Percentiles rank a stretch among this genome's conserved stretches.
phyloP scores from a whole-genome alignment of 2,797 vertebrate genomes.

The Galago senegalensis region DNA sequence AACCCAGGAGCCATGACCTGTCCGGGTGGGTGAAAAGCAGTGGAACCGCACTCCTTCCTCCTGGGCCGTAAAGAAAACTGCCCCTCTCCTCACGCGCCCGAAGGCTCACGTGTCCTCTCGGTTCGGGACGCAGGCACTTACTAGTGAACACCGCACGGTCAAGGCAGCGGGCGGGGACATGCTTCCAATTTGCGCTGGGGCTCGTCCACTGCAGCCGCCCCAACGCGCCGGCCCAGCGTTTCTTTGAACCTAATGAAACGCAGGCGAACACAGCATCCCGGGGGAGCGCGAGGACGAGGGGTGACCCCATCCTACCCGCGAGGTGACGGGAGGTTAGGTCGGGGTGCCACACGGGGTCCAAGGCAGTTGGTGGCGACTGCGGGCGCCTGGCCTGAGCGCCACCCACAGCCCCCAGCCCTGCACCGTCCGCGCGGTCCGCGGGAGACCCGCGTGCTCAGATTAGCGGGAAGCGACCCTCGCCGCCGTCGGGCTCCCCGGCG shows the following conservation, averaged over 20 bases:
- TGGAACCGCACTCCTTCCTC: not conserved
- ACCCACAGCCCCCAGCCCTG: not conserved
- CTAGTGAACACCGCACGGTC: not conserved
- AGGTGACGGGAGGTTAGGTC: not conserved
- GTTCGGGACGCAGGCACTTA: conserved; percentile 77
- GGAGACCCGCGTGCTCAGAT: conserved; percentile 58
- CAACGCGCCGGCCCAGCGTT: not conserved
- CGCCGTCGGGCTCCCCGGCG: not conserved
- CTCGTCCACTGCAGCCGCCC: not conserved
- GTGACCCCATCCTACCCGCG: not conserved
- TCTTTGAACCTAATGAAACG: conserved; percentile 36
- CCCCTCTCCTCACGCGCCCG: not conserved
- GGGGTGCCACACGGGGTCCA: not conserved
- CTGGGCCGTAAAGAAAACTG: not conserved
- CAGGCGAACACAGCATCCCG: not conserved
- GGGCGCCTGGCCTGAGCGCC: not conserved
- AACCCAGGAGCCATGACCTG: not conserved
- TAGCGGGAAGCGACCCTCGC: conserved; percentile 66
- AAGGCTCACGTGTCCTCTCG: not conserved
- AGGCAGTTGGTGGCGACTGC: not conserved
- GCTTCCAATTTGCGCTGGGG: not conserved
- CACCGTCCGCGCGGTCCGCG: not conserved
- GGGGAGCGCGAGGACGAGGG: not conserved
- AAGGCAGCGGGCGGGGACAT: conserved; percentile 16
- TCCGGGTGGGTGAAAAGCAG: not conserved